Percentiles rank a stretch among this genome's conserved stretches.
These are phyloP conservation scores for Bombus polaris DNA, from an alignment of 1,140 invertebrate species.

Conservation along the genomic window DNA sequence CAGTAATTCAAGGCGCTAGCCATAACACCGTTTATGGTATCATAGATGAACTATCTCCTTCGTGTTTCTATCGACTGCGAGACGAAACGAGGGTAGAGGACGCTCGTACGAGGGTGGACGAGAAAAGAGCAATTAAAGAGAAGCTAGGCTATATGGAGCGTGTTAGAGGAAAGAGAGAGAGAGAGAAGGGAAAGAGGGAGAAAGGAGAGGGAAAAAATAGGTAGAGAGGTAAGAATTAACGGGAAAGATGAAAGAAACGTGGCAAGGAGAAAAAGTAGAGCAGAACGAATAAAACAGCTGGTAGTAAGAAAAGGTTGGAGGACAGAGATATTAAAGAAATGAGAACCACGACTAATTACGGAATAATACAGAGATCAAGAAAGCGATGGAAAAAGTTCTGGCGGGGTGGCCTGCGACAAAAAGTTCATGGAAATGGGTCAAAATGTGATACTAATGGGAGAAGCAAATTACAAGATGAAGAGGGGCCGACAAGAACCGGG, in stretches of 20 bases:
- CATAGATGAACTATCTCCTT: conserved; percentile 59
- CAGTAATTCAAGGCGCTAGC: conserved; percentile 62
- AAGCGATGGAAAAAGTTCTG: conserved; percentile 11
- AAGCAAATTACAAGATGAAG: conserved; percentile 3
- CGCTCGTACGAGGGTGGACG: neutral
- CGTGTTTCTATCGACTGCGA: conserved; percentile 16
- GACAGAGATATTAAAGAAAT: conserved; percentile 9
- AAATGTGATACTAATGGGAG: conserved; percentile 10
- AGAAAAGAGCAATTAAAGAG: conserved; percentile 17
- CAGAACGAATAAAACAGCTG: conserved; percentile 29
- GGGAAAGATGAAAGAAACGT: neutral
- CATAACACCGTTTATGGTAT: conserved; percentile 63
- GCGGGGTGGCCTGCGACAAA: neutral
- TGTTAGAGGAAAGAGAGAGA: too few relatives aligned
- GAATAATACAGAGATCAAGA: conserved; percentile 30
- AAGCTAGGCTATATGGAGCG: neutral
- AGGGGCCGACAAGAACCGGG: neutral
- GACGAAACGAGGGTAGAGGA: neutral
- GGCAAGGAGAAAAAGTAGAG: conserved; percentile 6
- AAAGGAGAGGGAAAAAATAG: neutral
- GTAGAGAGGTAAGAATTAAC: neutral
- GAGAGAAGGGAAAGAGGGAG: neutral
- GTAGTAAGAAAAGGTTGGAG: neutral
- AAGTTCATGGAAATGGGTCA: neutral
- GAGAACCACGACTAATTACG: conserved; percentile 31